Base-by-base conservation (phyloP, 2,797 vertebrate species). In the Parauchenoglanis ngamensis region DNA sequence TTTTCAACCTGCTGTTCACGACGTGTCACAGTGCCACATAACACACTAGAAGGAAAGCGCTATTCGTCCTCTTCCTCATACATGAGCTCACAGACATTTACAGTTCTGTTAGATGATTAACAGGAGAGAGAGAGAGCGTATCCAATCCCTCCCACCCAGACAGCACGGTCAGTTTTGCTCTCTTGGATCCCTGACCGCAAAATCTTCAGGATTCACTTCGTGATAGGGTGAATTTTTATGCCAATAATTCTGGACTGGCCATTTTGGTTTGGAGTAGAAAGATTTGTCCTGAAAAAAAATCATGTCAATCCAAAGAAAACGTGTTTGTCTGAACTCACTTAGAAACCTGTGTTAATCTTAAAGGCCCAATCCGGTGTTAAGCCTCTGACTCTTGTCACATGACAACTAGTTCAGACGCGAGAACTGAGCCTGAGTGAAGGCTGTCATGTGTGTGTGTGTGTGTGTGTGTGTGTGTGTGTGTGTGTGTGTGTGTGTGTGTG, bases 391-490 rank as follows among this genome's bases (percentile, higher is more conserved):
- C 54, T 57, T 78, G 54, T 19, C 31, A 79, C 77, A 59, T 15
- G 56, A 44, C 21, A 61, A 49, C 59, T 28, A 84, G 52, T 59
- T 40, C 84, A 65, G 11, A 67, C 44, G 49, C 8, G 21, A 75
- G 49, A 56, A 63, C 57, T 35, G 25, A 83, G 73, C 79, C 65
- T 5, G 21, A 25, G 40, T n/a, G 23, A 85, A 49, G 77, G 25
- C 19, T 17, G 2, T 54, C 31, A 0, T 77, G 57, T 85, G 80
- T 86, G 76, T 83, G 72, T 78, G 72, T 76, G 46, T 76, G 73
- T 52, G 80, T 82, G 78, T 56, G 49, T 78, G 52, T 56, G 75
- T 77, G 75, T 77, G 52, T 79, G 76, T 87, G 70, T 31, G 31
- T 35, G 35, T 35, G 35, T 35, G 35, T 35, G 35, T 35, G 35